Conservation (phyloP, 2,797 vertebrate species). For the Enteromius radiatus region DNA sequence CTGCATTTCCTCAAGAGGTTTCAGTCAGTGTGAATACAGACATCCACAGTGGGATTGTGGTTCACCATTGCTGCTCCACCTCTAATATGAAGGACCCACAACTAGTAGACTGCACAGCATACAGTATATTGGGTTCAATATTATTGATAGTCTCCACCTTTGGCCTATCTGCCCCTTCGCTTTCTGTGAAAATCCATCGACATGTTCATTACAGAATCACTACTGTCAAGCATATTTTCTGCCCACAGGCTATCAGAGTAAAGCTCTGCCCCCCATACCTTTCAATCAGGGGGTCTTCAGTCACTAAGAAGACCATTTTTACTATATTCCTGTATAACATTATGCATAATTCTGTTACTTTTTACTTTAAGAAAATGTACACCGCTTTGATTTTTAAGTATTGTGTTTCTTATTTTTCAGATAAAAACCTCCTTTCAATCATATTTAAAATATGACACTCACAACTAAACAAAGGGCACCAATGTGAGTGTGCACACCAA, state of each 20-base stretch:
- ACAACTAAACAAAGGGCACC: too few relatives aligned
- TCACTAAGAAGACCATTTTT: background rate
- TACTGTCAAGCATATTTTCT: background rate
- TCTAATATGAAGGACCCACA: background rate
- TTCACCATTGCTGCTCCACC: background rate
- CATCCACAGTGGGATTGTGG: background rate
- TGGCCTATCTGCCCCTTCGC: background rate
- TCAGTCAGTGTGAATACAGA: background rate
- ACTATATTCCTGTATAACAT: too few relatives aligned
- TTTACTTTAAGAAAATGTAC: too few relatives aligned
- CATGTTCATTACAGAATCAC: conserved; percentile 2
- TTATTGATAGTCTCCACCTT: background rate
- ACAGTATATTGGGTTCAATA: background rate
- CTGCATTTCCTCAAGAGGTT: background rate
- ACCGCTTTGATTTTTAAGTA: too few relatives aligned
- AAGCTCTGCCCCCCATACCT: background rate
- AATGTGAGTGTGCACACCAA: too few relatives aligned
- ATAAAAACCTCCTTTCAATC: too few relatives aligned
- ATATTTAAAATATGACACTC: too few relatives aligned
- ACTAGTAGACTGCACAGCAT: background rate
- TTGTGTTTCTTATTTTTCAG: too few relatives aligned
- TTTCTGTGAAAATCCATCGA: background rate
- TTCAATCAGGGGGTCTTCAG: background rate
- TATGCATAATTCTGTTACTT: too few relatives aligned
- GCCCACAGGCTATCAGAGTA: background rate